Base-by-base conservation (phyloP, 2,888 invertebrate genomes). In the Habroteleia sp. region DNA sequence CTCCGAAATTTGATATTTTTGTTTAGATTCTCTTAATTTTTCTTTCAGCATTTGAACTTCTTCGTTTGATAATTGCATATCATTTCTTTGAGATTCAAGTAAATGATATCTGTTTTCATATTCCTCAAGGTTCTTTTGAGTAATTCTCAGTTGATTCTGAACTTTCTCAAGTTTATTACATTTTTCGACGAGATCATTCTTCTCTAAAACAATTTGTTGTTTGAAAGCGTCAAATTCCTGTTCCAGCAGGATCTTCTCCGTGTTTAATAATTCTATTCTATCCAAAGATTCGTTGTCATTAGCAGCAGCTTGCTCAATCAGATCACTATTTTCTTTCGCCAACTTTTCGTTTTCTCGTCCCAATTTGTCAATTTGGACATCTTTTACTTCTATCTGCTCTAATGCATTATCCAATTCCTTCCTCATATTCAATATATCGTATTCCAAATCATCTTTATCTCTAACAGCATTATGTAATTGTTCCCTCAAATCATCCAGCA, bases 401-500 rank as follows among this genome's bases (percentile, higher is more conserved):
- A 91, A 83, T 1, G 87, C 89, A 41, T 89, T 88, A 20, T 89
- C 86, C 4, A 93, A 87, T 77, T 92, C 91, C 39, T 89, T 89
- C 79, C 92, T 90, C 80, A 92, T 89, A 54, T 90, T 90, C 41
- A 90, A 87, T 42, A 93, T 91, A 87, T 92, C 91, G 42, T 91
- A 90, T 82, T 92, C 91, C 81, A 93, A 89, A 3, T 90, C 90
- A 77, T 90, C 90, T 80, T 92, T 92, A 46, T 94, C 94, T 41
- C 76, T 74, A 11, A 58, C 77, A 0, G 73, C 72, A 1, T 13
- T 52, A 1, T 81, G 79, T 5, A 87, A 54, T 13, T 81, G 80
- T 11, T 81, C 76, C 0, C 80, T 76, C 2, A 87, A 75, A 11
- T 84, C 75, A 0, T 78, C 71, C 3, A 86, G 27, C 0, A 82